A percentile compares a stretch with the other conserved stretches of the same genome.
These are phyloP conservation scores for Anthopleura sola DNA, from an alignment of 64 coral and sea anemone genomes.

Conservation along the genomic window DNA sequence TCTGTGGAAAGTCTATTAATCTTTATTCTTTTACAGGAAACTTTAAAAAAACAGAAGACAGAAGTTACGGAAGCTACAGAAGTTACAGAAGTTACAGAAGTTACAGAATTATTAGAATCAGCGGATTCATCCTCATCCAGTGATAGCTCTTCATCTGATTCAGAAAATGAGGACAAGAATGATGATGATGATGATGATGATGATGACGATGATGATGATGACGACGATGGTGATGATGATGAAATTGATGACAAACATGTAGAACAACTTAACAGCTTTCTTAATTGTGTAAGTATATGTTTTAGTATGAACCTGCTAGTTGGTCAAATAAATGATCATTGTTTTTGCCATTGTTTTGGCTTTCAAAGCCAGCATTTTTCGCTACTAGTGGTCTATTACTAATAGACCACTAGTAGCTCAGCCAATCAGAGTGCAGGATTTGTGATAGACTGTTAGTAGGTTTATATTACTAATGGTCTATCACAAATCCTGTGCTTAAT, in stretches of 20 bases:
- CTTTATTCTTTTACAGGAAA: slow-evolving; percentile 1
- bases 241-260: slow-evolving; percentile 85
- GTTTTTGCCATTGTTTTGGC: too few species aligned
- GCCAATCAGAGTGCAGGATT: too few species aligned
- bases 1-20: too few species aligned
- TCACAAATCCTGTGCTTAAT: too few species aligned
- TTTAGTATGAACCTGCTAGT: background rate
- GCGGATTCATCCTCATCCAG: slow-evolving; percentile 66
- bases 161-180: slow-evolving; percentile 55
- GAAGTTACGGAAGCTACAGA: background rate
- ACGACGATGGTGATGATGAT: slow-evolving; percentile 77
- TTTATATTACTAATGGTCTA: too few species aligned
- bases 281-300: background rate
- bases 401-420: too few species aligned
- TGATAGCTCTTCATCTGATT: slow-evolving; percentile 63
- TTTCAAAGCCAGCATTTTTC: too few species aligned
- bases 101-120: slow-evolving; percentile 31
- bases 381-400: too few species aligned
- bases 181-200: slow-evolving; percentile 58
- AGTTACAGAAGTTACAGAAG: background rate
- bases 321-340: too few species aligned
- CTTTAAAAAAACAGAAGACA: slow-evolving; percentile 30
- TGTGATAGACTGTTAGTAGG: too few species aligned
- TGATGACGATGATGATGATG: slow-evolving; percentile 56
- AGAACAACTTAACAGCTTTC: slow-evolving; percentile 66